Base-by-base conservation (phyloP, 2,888 invertebrate genomes). In the Idaea aversata region DNA sequence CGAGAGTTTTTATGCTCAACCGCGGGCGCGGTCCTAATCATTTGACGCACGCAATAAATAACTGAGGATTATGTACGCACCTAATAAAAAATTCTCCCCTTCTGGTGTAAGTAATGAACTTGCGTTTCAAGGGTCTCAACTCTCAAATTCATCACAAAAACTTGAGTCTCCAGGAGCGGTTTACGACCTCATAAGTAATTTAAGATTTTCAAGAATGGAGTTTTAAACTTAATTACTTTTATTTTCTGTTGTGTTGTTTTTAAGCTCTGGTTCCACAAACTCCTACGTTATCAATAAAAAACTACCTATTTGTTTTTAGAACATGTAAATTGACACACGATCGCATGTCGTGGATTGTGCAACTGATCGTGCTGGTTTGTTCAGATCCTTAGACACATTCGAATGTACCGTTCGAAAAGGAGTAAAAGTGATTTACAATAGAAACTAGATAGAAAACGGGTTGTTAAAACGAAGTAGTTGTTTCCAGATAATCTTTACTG, bases 1-100 rank as follows among this genome's bases (percentile, higher is more conserved):
- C 57, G 67, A 61, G 60, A 68, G 73, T 74, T 76, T 75, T 75
- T 75, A 73, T 66, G 61, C 63, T 65, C 63, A 61, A 61, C 63
- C 65, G 65, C 61, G 67, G 65, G 62, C 65, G 60, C 63, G 67
- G 61, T 70, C 68, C 68, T 65, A 66, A 67, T 67, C 70, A 72
- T 79, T 75, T 72, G 72, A 75, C 74, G 68, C 62, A 59, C 67
- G 71, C 63, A 66, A 78, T 81, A 81, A 77, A 81, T 81, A 75
- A 71, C 67, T 68, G 68, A 57, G 67, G 73, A 77, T 74, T 79
- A 76, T 76, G 76, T 77, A 73, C 71, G 68, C 75, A 68, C 76
- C 72, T 74, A 74, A 71, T 72, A 63, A 74, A 72, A 77, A 74
- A 76, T 77, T 71, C 72, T 70, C 64, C 63, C 68, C 59, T 64